Conservation (phyloP, 2,797 vertebrate species). For the Rhinella marina region DNA sequence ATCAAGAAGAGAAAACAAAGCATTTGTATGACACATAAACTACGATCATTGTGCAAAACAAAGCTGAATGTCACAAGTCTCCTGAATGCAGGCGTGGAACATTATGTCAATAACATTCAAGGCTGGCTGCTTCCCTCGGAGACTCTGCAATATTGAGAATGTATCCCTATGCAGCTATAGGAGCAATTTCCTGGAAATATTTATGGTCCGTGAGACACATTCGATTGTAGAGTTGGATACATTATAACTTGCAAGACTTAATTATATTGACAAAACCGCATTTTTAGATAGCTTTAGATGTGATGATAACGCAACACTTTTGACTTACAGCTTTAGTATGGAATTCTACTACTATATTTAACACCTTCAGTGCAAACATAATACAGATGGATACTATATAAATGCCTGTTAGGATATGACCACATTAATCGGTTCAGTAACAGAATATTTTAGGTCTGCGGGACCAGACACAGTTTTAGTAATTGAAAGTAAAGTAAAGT, state of each 20-base stretch:
- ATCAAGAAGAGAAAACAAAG: neutral
- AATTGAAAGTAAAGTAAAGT: too few relatives aligned
- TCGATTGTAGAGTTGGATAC: constrained; percentile 46
- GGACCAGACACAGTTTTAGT: too few relatives aligned
- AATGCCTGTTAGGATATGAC: too few relatives aligned
- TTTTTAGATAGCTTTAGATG: constrained; percentile 35
- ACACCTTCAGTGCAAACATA: neutral
- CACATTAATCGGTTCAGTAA: neutral
- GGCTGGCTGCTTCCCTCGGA: constrained; percentile 46
- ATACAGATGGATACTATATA: neutral
- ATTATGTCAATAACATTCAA: constrained; percentile 58
- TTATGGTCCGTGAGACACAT: constrained; percentile 48
- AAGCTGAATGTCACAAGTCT: constrained; percentile 14
- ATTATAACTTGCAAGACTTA: constrained; percentile 51
- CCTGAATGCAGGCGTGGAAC: constrained; percentile 29
- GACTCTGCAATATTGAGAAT: constrained; percentile 43
- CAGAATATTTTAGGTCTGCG: too few relatives aligned
- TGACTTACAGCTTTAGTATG: neutral
- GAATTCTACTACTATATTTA: neutral
- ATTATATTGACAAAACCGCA: constrained; percentile 51
- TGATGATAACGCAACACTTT: neutral
- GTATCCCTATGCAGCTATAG: constrained; percentile 37
- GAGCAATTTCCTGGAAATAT: constrained; percentile 54
- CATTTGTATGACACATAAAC: constrained; percentile 27
- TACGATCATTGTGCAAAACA: constrained; percentile 12